Conservation (phyloP, 2,888 invertebrate species). For the Acanthoscelides obtectus region DNA sequence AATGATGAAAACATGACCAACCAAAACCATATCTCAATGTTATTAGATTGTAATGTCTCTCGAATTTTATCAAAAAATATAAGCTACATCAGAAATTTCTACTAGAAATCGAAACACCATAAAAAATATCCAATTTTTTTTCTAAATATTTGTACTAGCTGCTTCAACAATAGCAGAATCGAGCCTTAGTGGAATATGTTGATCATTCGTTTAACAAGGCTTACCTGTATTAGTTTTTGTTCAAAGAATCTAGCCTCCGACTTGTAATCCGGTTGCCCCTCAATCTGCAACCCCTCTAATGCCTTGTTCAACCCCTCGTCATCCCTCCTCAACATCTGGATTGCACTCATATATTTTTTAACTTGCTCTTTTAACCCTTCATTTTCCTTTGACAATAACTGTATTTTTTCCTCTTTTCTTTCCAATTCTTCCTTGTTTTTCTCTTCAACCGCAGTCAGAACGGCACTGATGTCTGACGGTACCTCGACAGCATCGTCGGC, state of each 20-base stretch:
- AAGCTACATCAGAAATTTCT: too few relatives aligned
- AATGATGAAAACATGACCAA: too few relatives aligned
- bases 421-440: conserved; percentile 40
- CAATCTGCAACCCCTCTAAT: conserved; percentile 39
- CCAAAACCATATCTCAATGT: too few relatives aligned
- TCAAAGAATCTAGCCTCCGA: conserved; percentile 78
- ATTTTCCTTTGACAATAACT: conserved; percentile 64
- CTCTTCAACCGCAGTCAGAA: conserved; percentile 40
- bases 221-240: conserved; percentile 78
- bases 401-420: conserved; percentile 38
- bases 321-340: conserved; percentile 67
- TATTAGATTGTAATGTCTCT: too few relatives aligned
- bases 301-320: conserved; percentile 42
- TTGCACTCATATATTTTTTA: conserved; percentile 82
- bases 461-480: conserved; percentile 43
- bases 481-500: conserved; percentile 41
- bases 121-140: too few relatives aligned
- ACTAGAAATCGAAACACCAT: too few relatives aligned
- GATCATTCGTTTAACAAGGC: conserved; percentile 2
- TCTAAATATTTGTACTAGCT: too few relatives aligned
- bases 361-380: conserved; percentile 78
- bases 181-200: not conserved
- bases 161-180: too few relatives aligned
- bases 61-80: too few relatives aligned
- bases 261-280: conserved; percentile 50